These are phyloP conservation scores for Rhogogaster chlorosoma DNA, from an alignment of 2,888 invertebrate genomes.

Conservation along the genomic window DNA sequence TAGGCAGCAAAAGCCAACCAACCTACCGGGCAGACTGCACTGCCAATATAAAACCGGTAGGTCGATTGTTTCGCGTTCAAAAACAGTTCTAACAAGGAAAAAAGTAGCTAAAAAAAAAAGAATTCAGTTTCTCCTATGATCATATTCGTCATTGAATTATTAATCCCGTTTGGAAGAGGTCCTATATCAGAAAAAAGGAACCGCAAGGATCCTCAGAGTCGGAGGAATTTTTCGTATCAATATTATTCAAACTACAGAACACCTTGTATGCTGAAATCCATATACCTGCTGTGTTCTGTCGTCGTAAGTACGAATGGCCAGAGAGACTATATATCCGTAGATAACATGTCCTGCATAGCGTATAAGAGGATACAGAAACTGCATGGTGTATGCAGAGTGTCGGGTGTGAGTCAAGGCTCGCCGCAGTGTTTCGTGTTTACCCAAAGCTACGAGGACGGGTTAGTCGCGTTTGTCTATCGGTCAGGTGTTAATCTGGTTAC, in stretches of 20 bases:
- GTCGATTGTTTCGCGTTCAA: not conserved
- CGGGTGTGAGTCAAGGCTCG: not conserved
- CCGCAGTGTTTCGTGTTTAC: slow-evolving; percentile 8
- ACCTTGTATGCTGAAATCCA: slow-evolving; percentile 4
- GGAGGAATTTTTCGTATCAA: not conserved
- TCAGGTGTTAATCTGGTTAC: slow-evolving; percentile 46
- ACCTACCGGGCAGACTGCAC: not conserved
- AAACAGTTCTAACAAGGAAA: not conserved
- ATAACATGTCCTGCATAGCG: slow-evolving; percentile 25
- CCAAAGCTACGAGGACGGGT: not conserved
- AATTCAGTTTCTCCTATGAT: not conserved
- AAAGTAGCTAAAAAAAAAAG: not conserved
- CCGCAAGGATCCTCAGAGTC: not conserved
- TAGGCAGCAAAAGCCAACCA: not conserved
- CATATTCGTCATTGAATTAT: not conserved
- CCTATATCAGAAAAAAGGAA: not conserved
- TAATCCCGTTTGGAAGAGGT: not conserved
- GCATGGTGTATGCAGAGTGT: not conserved
- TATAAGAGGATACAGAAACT: not conserved
- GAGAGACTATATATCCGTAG: slow-evolving; percentile 10
- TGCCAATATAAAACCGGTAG: not conserved
- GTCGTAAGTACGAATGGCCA: slow-evolving; percentile 11
- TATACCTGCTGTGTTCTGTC: not conserved
- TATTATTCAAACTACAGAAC: not conserved
- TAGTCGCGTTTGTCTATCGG: not conserved